Base-by-base conservation (phyloP, 2,888 invertebrate genomes). In the Schrankia costaestrigalis region DNA sequence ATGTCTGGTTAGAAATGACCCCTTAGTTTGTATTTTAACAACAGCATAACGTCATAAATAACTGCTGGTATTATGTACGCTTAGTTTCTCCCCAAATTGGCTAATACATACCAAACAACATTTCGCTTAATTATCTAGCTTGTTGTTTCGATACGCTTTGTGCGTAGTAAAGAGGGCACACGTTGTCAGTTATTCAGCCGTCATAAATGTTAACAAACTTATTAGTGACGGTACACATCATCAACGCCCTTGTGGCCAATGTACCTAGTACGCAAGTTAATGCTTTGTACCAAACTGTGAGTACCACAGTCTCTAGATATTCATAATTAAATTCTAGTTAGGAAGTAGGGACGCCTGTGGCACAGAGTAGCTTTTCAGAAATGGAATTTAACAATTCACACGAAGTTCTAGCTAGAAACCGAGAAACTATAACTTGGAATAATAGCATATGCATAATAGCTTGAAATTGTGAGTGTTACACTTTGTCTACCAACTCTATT, bases 331-430 rank as follows among this genome's bases (percentile, higher is more conserved):
- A 83, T 80, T 83, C 81, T 81, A 75, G 78, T 83, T 83, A 80
- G 71, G 66, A 76, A 81, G 71, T 71, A 71, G 60, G 62, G 63
- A 63, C 68, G 72, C 73, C 35, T 48, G 68, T 62, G 69, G 68
- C 71, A 44, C 64, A 65, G 63, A 70, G 70, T 68, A 70, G 73
- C 74, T 71, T 72, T 76, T 68, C 74, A 72, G 71, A 69, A 76
- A 83, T 83, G 73, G 74, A 79, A 80, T 84, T 84, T 84, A 84
- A 84, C 83, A 78, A 83, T 84, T 84, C 82, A 84, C 79, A 72
- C 70, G 63, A 72, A 80, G 74, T 78, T 79, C 64, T 65, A 68
- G 69, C 76, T 63, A 64, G 69, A 75, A 69, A 66, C 61, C 54
- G 61, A 57, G 67, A 68, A 71, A 72, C 71, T 64, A 71, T 71